Conservation (phyloP, 2,888 invertebrate genomes). For the Helicoverpa assulta region DNA sequence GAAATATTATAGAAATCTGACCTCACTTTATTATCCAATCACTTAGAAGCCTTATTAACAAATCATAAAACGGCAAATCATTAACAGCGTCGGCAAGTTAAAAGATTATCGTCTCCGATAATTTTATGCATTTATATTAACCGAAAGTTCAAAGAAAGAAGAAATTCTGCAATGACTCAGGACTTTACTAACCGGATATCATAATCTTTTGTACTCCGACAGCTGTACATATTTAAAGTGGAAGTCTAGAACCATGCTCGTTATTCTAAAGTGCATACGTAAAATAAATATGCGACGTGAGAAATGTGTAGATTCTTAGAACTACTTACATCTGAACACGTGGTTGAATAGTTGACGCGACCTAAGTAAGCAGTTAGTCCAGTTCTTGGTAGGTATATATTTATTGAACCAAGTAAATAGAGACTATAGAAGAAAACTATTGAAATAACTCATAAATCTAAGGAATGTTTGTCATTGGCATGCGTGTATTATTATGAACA, state of each 20-base stretch:
- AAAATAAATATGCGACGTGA: slow-evolving; percentile 18
- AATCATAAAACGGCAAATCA: slow-evolving; percentile 10
- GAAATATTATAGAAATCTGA: slow-evolving; percentile 1
- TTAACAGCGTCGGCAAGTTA: slow-evolving; percentile 4
- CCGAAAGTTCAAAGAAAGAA: slow-evolving; percentile 46
- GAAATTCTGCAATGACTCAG: slow-evolving; percentile 44
- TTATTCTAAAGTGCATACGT: slow-evolving; percentile 11
- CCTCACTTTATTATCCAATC: slow-evolving; percentile 2
- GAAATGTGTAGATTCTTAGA: slow-evolving; percentile 41
- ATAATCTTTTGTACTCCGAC: slow-evolving; percentile 36
- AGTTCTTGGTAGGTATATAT: background rate
- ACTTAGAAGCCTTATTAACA: background rate
- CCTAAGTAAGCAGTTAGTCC: slow-evolving; percentile 29
- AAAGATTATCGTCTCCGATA: slow-evolving; percentile 29
- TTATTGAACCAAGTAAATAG: background rate
- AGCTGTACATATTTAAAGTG: slow-evolving; percentile 26
- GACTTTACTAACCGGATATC: slow-evolving; percentile 44
- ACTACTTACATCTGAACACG: slow-evolving; percentile 51
- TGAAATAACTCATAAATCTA: too few relatives aligned
- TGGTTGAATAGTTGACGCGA: slow-evolving; percentile 9
- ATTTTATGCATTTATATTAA: slow-evolving; percentile 31
- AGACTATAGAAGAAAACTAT: too few relatives aligned
- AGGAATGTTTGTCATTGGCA: too few relatives aligned
- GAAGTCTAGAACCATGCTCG: slow-evolving; percentile 15
- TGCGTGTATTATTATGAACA: too few relatives aligned